A percentile compares a stretch with the other conserved stretches of the same genome.
These are phyloP conservation scores for Mythimna ferrago DNA, from an alignment of 2,888 invertebrate species.

Conservation along the genomic window DNA sequence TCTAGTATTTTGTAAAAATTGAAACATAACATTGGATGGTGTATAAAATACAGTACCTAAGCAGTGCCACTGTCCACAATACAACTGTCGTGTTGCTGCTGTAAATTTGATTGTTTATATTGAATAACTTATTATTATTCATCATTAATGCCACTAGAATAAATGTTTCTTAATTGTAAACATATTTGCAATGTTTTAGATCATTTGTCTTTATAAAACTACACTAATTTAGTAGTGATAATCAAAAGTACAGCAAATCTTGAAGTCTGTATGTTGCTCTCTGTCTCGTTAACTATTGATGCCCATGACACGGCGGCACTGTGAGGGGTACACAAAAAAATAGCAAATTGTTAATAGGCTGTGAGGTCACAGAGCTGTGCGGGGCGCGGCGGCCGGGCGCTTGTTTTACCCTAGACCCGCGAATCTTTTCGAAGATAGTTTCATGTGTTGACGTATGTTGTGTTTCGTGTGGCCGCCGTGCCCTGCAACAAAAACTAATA, in stretches of 20 bases:
- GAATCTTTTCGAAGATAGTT: constrained; percentile 67
- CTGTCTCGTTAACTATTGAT: constrained; percentile 56
- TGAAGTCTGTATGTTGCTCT: constrained; percentile 56
- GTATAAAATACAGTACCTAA: constrained; percentile 75
- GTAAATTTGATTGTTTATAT: constrained; percentile 61
- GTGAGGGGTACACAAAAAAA: constrained; percentile 84
- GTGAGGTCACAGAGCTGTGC: constrained; percentile 69
- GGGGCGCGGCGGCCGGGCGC: constrained; percentile 54
- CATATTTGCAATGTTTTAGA: constrained; percentile 52
- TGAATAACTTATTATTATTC: constrained; percentile 58
- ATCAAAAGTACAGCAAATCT: constrained; percentile 55
- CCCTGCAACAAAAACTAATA: constrained; percentile 61
- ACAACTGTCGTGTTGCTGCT: constrained; percentile 35
- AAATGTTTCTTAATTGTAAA: constrained; percentile 54
- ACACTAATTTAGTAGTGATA: constrained; percentile 45
- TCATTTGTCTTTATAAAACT: constrained; percentile 47
- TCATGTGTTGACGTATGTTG: constrained; percentile 69
- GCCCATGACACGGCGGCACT: constrained; percentile 68
- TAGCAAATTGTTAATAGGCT: constrained; percentile 83
- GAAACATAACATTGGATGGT: constrained; percentile 88
- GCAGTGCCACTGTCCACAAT: constrained; percentile 66
- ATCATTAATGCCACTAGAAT: constrained; percentile 56
- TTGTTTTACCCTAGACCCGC: constrained; percentile 81
- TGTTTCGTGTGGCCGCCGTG: constrained; percentile 54
- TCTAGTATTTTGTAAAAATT: constrained; percentile 83